A percentile compares a stretch with the other conserved stretches of the same genome.
phyloP scores from a whole-genome alignment of 2,888 invertebrate species.

The Nineta flava region DNA sequence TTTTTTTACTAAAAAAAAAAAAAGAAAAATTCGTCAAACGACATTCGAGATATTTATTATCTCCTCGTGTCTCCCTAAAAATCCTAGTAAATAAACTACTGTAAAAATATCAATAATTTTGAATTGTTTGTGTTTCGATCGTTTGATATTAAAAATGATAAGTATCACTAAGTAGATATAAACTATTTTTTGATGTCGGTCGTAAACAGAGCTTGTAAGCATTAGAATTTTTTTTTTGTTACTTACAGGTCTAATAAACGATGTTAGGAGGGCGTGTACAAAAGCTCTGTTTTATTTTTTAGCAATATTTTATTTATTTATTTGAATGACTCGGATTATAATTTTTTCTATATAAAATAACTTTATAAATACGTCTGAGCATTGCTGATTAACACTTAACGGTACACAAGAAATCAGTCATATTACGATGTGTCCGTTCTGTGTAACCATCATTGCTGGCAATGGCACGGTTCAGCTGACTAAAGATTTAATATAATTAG shows the following conservation, averaged over 20 bases:
- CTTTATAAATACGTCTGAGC: slow-evolving; percentile 5
- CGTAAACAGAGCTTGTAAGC: slow-evolving; percentile 6
- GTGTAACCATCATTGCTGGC: slow-evolving; percentile 1
- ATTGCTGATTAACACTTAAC: background rate
- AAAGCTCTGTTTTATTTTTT: slow-evolving; percentile 6
- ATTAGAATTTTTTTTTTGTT: slow-evolving; percentile 2
- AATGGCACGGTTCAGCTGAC: slow-evolving; percentile 8
- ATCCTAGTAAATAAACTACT: background rate
- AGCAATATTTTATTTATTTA: background rate
- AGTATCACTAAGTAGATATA: background rate
- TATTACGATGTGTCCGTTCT: background rate
- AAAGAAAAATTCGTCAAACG: no score
- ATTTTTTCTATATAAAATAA: slow-evolving; percentile 7
- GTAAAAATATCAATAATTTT: background rate
- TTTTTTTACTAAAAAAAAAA: no score
- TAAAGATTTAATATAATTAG: background rate
- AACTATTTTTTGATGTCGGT: slow-evolving; percentile 6
- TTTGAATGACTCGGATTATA: slow-evolving; percentile 6
- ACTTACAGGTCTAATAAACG: background rate
- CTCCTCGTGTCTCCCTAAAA: background rate
- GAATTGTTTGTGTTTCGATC: background rate
- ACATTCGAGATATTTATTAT: no score
- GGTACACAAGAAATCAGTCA: background rate
- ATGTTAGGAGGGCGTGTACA: slow-evolving; percentile 4
- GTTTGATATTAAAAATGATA: no score